Evolutionary conservation across 2,113 vertebrate genomes (phyloP).

Genomic region (Osmerus mordax): DNA sequence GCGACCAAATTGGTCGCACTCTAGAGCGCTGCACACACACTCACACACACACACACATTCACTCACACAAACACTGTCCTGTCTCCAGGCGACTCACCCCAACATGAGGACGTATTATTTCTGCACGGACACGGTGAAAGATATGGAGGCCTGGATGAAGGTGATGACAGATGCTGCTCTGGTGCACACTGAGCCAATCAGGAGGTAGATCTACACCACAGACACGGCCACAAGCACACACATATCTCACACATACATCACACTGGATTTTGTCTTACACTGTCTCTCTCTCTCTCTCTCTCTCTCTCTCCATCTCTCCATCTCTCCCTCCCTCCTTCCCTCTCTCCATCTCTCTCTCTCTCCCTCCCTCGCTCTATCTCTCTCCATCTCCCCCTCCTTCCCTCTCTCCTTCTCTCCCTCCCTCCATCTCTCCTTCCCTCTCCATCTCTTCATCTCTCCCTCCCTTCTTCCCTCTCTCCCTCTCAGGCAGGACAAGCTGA

Average conservation of each 20-base stretch:
- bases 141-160: constrained; percentile 98
- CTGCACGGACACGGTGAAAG: constrained; percentile 93
- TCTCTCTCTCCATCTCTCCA: neutral
- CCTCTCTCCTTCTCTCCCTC: neutral
- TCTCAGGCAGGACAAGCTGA: constrained; percentile 73
- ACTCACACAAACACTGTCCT: constrained; percentile 25
- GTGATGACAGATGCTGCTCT: constrained; percentile 95
- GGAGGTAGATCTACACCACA: constrained; percentile 71
- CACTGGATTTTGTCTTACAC: neutral
- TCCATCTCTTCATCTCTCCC: neutral
- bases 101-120: constrained; percentile 99
- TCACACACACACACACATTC: neutral
- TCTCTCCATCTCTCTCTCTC: neutral
- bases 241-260: neutral
- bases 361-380: constrained; percentile 4
- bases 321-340: no score
- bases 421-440: neutral
- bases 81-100: constrained; percentile 91
- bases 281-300: neutral
- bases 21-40: neutral
- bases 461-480: neutral
- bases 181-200: constrained; percentile 87
- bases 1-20: no score
- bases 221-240: neutral
- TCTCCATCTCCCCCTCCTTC: neutral